Percentiles rank a stretch among this genome's conserved stretches.
These are phyloP conservation scores for Spilosoma lubricipeda DNA, from an alignment of 2,888 invertebrate genomes.

Conservation along the genomic window DNA sequence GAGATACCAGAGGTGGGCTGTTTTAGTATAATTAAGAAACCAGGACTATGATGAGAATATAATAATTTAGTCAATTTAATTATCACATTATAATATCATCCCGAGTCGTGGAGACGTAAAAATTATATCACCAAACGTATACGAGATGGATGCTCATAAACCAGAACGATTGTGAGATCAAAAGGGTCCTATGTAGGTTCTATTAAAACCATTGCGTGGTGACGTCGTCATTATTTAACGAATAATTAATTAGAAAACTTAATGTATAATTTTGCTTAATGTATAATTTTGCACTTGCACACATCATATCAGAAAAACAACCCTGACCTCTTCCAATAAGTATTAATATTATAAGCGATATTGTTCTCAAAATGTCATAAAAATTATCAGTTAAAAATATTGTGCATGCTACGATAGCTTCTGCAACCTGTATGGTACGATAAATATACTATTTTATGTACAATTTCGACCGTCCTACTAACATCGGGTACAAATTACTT, in stretches of 20 bases:
- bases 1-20: background rate
- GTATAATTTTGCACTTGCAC: constrained; percentile 7
- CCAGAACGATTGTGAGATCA: background rate
- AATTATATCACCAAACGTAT: background rate
- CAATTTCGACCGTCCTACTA: constrained; percentile 64
- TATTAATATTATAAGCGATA: constrained; percentile 17
- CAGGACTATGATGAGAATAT: background rate
- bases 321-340: constrained; percentile 19
- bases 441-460: constrained; percentile 43
- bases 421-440: constrained; percentile 66
- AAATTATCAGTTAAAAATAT: constrained; percentile 37
- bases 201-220: background rate
- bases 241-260: background rate
- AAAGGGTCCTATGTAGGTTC: background rate
- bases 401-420: constrained; percentile 73
- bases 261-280: background rate
- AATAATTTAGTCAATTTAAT: background rate
- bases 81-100: background rate
- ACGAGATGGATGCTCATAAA: background rate
- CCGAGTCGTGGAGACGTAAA: background rate
- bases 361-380: constrained; percentile 35
- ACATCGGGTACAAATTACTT: constrained; percentile 71
- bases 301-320: constrained; percentile 10
- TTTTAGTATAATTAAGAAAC: background rate
- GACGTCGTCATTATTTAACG: background rate